A percentile compares a stretch with the other conserved stretches of the same genome.
These are phyloP conservation scores for Hydrochoerus hydrochaeris DNA, from an alignment of 2,113 vertebrate genomes.

Conservation along the genomic window DNA sequence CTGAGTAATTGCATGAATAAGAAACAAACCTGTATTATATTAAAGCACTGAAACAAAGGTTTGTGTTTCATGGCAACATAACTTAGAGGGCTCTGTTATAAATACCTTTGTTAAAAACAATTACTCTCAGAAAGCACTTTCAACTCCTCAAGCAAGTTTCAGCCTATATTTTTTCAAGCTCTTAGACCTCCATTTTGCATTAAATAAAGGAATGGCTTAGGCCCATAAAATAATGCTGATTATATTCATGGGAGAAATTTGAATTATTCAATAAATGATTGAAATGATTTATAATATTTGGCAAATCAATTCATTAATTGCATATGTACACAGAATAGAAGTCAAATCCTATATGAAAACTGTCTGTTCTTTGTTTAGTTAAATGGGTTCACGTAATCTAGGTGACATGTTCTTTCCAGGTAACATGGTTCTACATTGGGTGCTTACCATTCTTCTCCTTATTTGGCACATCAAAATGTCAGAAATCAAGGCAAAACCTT, in stretches of 20 bases:
- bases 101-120: background rate
- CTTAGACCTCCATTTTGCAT: background rate
- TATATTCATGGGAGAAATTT: background rate
- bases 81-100: background rate
- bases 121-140: background rate
- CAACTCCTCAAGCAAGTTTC: background rate
- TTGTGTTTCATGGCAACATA: background rate
- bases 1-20: background rate
- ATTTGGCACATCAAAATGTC: background rate
- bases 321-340: background rate
- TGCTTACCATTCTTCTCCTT: background rate
- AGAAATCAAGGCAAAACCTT: constrained; percentile 4
- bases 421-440: background rate
- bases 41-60: background rate
- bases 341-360: background rate
- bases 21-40: background rate
- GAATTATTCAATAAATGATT: background rate
- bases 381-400: background rate
- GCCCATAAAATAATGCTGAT: background rate
- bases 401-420: background rate
- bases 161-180: background rate
- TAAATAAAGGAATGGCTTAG: background rate
- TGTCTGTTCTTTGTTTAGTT: background rate
- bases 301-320: background rate
- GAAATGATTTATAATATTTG: background rate